Evolutionary conservation across 2,797 vertebrate species (phyloP).

Genomic region (Jordanella pulchra): DNA sequence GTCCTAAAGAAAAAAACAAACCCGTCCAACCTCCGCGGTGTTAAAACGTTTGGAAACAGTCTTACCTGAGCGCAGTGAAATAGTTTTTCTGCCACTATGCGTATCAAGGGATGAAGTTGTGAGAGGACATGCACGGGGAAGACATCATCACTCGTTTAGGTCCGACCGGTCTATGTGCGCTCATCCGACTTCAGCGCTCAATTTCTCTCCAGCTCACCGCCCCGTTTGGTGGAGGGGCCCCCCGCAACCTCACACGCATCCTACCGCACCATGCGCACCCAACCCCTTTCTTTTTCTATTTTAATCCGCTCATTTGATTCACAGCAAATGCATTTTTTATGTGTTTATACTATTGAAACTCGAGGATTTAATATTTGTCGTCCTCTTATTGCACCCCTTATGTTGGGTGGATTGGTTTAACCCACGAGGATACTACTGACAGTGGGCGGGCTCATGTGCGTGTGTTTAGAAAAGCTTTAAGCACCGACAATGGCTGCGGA

Average conservation of each 20-base stretch:
- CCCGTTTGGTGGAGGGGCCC: not conserved
- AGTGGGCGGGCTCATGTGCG: constrained; percentile 49
- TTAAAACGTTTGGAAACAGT: not conserved
- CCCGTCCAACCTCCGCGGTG: not conserved
- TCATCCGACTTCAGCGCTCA: not conserved
- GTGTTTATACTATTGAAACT: not conserved
- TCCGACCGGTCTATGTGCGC: not conserved
- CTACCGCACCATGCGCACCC: not conserved
- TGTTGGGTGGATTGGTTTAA: constrained; percentile 38
- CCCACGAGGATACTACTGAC: constrained; percentile 55
- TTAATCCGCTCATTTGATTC: not conserved
- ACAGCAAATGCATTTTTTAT: not conserved
- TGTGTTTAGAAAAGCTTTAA: constrained; percentile 61
- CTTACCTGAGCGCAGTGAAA: constrained; percentile 53
- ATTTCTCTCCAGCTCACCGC: not conserved
- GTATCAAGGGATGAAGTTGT: constrained; percentile 79
- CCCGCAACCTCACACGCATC: not conserved
- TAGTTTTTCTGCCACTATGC: constrained; percentile 8
- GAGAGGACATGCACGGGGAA: constrained; percentile 74
- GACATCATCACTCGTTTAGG: constrained; percentile 65
- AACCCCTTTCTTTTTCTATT: not conserved
- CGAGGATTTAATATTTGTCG: not conserved
- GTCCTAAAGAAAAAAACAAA: not conserved
- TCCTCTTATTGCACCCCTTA: not conserved
- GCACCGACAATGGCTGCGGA: not conserved